Evolutionary conservation across 2,888 invertebrate genomes (phyloP), one percentile per base, ranked within the genome.

Genomic region (Agriopis leucophaearia): DNA sequence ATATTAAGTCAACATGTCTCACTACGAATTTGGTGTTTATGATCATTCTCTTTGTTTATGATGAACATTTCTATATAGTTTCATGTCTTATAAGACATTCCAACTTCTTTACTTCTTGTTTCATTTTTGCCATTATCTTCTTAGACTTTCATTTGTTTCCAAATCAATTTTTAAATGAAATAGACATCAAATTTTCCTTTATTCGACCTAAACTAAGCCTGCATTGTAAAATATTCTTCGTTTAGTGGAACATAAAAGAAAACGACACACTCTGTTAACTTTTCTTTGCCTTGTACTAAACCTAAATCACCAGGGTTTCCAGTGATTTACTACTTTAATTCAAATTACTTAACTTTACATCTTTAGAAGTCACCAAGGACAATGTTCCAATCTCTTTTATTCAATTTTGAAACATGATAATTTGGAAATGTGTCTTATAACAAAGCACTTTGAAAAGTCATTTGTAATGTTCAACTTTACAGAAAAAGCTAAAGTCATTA

Each of bases 361-460:
- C 38, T 38, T 38, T 42, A 16, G 8, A 50, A 40, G 40, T 27
- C 18, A 7, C 27, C 16, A 48, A 50, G 40, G 38, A 57, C 35
- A 58, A 36, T 50, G 40, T 48, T 50, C 40, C 27, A 60, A 64
- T 64, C 36, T 55, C 48, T 36, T 54, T 45, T 52, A 70, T 67
- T 71, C 70, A 69, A 66, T 61, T 69, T 73, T 73, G 66, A 57
- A 68, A 70, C 69, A 73, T 66, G 72, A 50, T 66, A 63, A 71
- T 64, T 52, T 52, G 16, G 15, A 36, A 52, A 52, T 52, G 36
- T 36, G 9, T 52, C 51, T 52, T 51, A 36, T n/a, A 52, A 52
- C 36, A 52, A 2, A 36, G 51, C 51, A 27, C 51, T 35, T 13
- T 8, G 13, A 35, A 35, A 35, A 18, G 35, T 13, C 35, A 6